Evolutionary conservation across 2,888 invertebrate species (phyloP), one percentile per base, ranked within the genome.

Genomic region (Hybos culiciformis): DNA sequence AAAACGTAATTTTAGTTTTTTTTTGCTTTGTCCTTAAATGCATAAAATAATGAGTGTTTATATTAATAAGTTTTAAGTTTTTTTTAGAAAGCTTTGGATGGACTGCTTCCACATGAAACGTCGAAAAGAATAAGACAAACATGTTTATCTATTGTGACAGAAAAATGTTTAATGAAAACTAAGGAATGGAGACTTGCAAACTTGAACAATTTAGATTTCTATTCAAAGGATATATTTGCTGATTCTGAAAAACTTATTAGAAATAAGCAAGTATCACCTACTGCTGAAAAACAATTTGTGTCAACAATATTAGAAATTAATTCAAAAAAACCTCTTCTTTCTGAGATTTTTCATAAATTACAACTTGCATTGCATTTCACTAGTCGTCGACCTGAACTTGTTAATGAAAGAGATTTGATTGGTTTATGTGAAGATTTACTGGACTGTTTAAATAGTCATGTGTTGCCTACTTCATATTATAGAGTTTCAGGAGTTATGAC

Each of bases 181-280:
- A 57, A 67, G 34, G 69, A 74, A 23, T 79, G 78, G 78, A 63
- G 72, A 2, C 60, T 66, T 17, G 61, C 69, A 1, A 74, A 75
- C 49, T 58, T 74, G 1, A 58, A 53, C 36, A 45, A 48, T 44
- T 43, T 53, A 47, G 59, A 53, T 17, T 54, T 67, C 14, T 67
- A 66, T 44, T 52, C 53, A 3, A 67, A 64, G 49, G 62, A 66
- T 42, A 58, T 67, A 31, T 58, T 60, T 19, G 40, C 41, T 3
- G 57, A 59, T 41, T 53, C 56, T 5, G 50, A 55, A 12, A 58
- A 54, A 41, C 41, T 53, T 12, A 36, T 48, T 3, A 53, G 49
- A 44, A 34, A 42, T 21, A 48, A 44, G 45, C 26, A 34, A 15
- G 23, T 18, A 15, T 17, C 18, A 21, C 19, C 26, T 20, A 41